Percentiles rank a stretch among this genome's conserved stretches.
These are phyloP conservation scores for Dendrocopos noguchii DNA, from an alignment of 2,113 vertebrate species.

Conservation along the genomic window DNA sequence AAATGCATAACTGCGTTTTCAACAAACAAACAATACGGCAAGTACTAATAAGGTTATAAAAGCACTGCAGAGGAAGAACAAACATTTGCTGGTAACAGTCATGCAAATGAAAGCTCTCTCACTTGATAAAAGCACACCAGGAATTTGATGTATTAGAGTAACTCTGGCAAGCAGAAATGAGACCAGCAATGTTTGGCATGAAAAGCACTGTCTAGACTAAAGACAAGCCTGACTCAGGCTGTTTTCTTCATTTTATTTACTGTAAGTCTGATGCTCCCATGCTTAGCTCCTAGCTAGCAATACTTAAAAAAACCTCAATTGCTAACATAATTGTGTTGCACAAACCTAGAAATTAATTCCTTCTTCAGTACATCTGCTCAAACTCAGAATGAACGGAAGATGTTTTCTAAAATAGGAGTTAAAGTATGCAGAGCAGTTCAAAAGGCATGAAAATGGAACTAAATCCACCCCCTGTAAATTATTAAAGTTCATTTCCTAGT, in stretches of 20 bases:
- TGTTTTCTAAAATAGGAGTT: background rate
- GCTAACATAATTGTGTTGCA: background rate
- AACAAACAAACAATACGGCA: background rate
- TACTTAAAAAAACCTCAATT: background rate
- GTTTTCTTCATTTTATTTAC: constrained; percentile 51
- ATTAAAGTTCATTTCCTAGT: constrained; percentile 3
- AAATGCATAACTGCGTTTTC: background rate
- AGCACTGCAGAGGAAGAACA: background rate
- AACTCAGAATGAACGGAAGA: background rate
- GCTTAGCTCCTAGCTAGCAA: background rate
- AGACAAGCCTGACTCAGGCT: constrained; percentile 37
- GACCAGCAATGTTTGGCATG: background rate
- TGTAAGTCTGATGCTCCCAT: constrained; percentile 17
- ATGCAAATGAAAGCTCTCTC: constrained; percentile 32
- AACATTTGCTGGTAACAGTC: background rate
- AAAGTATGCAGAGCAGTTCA: background rate
- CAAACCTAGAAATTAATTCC: background rate
- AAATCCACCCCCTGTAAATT: background rate
- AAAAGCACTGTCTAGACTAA: constrained; percentile 51
- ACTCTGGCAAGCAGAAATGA: constrained; percentile 37
- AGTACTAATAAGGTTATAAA: background rate
- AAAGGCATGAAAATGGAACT: constrained; percentile 12
- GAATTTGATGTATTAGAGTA: constrained; percentile 8
- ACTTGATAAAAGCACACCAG: constrained; percentile 15
- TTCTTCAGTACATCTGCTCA: background rate